phyloP scores from a whole-genome alignment of 2,113 vertebrate species.

The Scophthalmus maximus region DNA sequence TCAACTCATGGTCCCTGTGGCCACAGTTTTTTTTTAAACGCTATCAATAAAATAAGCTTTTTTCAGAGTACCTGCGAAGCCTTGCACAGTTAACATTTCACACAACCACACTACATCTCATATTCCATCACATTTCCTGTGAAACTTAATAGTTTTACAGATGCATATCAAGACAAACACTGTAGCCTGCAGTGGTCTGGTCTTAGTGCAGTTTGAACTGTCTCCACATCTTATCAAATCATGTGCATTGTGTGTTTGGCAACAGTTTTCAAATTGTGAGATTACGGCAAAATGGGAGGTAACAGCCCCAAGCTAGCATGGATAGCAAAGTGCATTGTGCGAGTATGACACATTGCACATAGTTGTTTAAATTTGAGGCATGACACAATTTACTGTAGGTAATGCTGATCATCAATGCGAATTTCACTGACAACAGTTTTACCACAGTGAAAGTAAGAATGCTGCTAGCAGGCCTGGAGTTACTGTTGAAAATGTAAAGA shows the following conservation, averaged over 20 bases:
- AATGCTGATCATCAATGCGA: neutral
- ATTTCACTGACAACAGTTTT: neutral
- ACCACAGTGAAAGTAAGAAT: neutral
- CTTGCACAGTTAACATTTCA: neutral
- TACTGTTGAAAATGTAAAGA: neutral
- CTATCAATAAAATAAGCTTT: neutral
- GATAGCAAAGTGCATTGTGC: neutral
- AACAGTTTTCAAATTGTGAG: neutral
- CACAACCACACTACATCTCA: slow-evolving; percentile 8
- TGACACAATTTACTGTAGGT: too few relatives aligned
- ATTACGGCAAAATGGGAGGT: neutral
- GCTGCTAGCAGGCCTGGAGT: neutral
- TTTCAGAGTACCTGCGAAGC: neutral
- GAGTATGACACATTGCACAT: neutral
- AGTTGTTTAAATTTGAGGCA: too few relatives aligned
- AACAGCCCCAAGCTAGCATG: neutral
- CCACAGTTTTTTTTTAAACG: neutral
- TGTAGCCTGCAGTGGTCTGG: neutral
- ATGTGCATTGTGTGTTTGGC: neutral
- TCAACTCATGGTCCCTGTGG: neutral
- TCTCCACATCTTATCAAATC: neutral
- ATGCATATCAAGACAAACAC: neutral
- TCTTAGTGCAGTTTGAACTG: too few relatives aligned
- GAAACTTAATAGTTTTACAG: neutral
- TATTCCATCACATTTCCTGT: neutral